Evolutionary conservation across 2,888 invertebrate genomes (phyloP).

Genomic region (Drosophila yooni): DNA sequence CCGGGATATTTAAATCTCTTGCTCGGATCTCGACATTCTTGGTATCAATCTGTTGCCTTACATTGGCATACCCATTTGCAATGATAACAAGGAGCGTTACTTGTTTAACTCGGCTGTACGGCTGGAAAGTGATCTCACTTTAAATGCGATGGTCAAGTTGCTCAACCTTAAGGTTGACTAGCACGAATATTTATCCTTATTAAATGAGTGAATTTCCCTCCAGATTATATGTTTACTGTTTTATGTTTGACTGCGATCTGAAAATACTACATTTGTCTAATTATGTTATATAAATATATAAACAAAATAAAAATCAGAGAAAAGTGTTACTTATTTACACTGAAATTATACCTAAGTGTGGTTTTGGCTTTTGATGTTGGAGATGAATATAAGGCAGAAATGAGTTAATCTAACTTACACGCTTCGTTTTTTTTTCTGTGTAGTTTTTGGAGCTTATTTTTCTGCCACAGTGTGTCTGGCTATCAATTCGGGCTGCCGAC

Average conservation of each 20-base stretch:
- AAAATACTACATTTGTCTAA: too few species aligned
- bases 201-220: too few species aligned
- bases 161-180: too few species aligned
- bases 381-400: background rate
- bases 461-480: conserved; percentile 66
- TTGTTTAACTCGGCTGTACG: too few species aligned
- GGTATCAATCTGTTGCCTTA: background rate
- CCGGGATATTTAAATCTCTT: background rate
- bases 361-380: background rate
- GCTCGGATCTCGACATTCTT: too few species aligned
- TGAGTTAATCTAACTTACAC: background rate
- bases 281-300: too few species aligned
- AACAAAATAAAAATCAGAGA: too few species aligned
- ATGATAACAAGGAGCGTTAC: background rate
- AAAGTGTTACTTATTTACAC: background rate
- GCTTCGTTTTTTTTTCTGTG: background rate
- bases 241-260: too few species aligned
- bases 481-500: conserved; percentile 61
- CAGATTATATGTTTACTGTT: too few species aligned
- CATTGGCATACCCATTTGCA: background rate
- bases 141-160: too few species aligned
- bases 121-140: background rate
- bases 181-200: background rate
- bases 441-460: conserved; percentile 58
- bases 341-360: background rate